Conservation (phyloP, 2,797 vertebrate species). For the Propithecus perrieri region DNA sequence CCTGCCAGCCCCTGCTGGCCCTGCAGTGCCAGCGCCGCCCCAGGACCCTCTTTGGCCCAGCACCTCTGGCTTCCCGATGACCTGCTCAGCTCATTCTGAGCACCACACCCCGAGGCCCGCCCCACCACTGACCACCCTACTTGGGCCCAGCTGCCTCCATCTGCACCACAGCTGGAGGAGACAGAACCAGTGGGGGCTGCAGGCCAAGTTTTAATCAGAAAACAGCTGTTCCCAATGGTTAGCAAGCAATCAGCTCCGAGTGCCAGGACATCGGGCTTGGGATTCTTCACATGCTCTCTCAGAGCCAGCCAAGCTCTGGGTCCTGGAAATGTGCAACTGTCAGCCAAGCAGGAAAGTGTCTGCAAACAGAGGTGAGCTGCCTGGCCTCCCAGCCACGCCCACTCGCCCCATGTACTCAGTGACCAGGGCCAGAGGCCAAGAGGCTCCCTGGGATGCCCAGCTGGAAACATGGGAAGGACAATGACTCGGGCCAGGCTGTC, state of each 20-base stretch:
- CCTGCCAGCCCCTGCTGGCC: neutral
- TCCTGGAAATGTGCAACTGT: neutral
- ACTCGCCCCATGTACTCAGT: fast-evolving
- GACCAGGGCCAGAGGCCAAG: neutral
- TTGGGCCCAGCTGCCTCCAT: neutral
- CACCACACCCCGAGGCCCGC: neutral
- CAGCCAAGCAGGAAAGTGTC: neutral
- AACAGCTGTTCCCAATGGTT: constrained; percentile 7
- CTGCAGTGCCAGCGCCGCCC: neutral
- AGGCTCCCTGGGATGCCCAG: neutral
- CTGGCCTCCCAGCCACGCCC: neutral
- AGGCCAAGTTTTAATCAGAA: constrained; percentile 20
- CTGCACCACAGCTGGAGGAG: neutral
- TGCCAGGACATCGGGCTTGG: neutral
- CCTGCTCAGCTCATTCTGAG: neutral
- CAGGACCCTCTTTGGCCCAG: no score
- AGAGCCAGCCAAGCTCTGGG: neutral
- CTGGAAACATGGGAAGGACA: neutral
- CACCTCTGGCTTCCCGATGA: neutral
- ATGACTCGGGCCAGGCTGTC: neutral
- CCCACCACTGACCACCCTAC: neutral
- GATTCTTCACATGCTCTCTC: neutral
- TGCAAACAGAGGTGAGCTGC: neutral
- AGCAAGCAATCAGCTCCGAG: neutral
- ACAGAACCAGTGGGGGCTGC: neutral